Evolutionary conservation across 1,140 invertebrate genomes (phyloP), one percentile per base, ranked within the genome.

Genomic region (Dufourea novaeangliae): DNA sequence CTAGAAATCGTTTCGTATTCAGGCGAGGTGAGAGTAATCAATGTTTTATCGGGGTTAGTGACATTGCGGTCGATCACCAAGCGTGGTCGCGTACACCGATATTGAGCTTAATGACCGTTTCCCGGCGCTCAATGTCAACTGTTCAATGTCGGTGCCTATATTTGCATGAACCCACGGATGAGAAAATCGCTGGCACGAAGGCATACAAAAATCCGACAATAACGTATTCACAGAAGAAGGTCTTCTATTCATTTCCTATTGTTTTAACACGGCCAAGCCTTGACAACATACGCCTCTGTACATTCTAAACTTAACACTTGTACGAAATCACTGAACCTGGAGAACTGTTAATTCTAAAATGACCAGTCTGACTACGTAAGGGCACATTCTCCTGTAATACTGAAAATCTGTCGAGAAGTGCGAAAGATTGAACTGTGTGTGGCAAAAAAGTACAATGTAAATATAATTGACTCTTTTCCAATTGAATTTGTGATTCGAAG

Each of bases 51-150:
- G 17, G 46, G 78, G 66, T 79, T 79, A 69, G 62, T 37, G 69
- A 82, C 78, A 82, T 41, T 44, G 69, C 27, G 29, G 29, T 57
- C 52, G 54, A 81, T 81, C 69, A 46, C 59, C 41, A 41, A 41
- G 61, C 39, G 56, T 39, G 37, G 39, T 41, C 17, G 52, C 34
- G 44, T 70, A 39, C 27, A 46, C 14, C 25, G 73, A 80, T 77
- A 77, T 70, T 62, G 78, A 79, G 78, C 57, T 75, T 78, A 80
- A 79, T 72, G 68, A 79, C 70, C 70, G 69, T 79, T 82, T 78
- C 73, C 62, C 64, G 69, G 56, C 32, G 50, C 29, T 83, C 83
- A 85, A 85, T 85, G 84, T 84, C 84, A 86, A 81, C 63, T 59
- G 22, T 74, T 74, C 77, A 74, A 79, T 74, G 77, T 46, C 77